phyloP scores from a whole-genome alignment of 2,888 invertebrate genomes.

The Atrina japonica region DNA sequence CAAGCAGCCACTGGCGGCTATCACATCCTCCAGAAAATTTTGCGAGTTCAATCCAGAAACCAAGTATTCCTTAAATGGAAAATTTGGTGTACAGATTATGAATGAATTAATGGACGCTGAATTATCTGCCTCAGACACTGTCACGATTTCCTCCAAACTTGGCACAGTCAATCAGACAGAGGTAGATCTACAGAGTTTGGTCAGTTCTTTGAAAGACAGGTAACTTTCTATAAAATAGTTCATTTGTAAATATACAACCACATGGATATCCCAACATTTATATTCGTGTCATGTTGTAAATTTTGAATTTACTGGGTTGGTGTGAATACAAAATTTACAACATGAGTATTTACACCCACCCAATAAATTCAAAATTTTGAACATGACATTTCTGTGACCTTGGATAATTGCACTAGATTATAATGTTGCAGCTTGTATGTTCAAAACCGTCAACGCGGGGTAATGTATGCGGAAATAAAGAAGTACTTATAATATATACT shows the following conservation, averaged over 20 bases:
- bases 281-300: too few species aligned
- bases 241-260: neutral
- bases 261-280: too few species aligned
- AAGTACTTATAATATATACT: too few species aligned
- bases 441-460: too few species aligned
- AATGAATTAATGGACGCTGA: conserved; percentile 32
- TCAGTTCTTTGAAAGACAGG: conserved; percentile 16
- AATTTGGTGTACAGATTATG: conserved; percentile 32
- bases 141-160: conserved; percentile 28
- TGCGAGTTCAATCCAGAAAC: conserved; percentile 33
- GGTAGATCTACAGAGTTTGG: conserved; percentile 4
- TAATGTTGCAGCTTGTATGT: too few species aligned
- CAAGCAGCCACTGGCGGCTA: neutral
- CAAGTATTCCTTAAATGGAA: conserved; percentile 33
- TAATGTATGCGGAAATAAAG: too few species aligned
- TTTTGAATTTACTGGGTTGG: too few species aligned
- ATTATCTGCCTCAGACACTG: conserved; percentile 26
- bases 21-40: conserved; percentile 7
- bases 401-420: too few species aligned
- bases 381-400: too few species aligned
- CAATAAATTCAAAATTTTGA: too few species aligned
- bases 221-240: neutral
- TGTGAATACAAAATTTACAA: too few species aligned
- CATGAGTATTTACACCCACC: too few species aligned
- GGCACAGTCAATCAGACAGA: conserved; percentile 15